Evolutionary conservation across 1,140 invertebrate species (phyloP).

Genomic region (Macrobrachium rosenbergii): DNA sequence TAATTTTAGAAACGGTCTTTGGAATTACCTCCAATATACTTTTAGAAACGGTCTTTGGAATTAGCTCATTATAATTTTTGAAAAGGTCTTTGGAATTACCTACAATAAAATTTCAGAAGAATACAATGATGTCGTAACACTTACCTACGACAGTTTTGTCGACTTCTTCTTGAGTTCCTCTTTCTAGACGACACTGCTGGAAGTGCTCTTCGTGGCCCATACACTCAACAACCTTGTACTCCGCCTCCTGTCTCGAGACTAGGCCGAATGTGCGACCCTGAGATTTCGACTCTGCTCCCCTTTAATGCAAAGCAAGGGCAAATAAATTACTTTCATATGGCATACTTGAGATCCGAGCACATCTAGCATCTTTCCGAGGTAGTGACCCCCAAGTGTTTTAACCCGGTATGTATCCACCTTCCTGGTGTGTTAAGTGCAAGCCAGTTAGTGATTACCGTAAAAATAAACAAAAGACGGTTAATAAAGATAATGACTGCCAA

Average conservation of each 20-base stretch:
- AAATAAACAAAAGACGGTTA: no score
- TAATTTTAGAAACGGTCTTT: no score
- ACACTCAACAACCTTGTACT: slow-evolving; percentile 25
- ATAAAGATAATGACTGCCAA: no score
- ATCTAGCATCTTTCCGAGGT: no score
- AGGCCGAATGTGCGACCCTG: slow-evolving; percentile 39
- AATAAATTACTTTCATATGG: not conserved
- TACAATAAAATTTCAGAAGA: not conserved
- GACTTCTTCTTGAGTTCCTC: slow-evolving; percentile 31
- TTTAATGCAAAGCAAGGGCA: not conserved
- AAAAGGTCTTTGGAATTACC: not conserved
- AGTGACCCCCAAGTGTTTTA: no score
- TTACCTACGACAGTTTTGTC: slow-evolving; percentile 43
- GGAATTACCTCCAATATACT: no score
- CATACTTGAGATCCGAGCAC: not conserved
- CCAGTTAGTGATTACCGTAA: no score
- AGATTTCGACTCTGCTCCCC: slow-evolving; percentile 31
- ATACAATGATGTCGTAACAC: not conserved
- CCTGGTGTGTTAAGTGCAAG: no score
- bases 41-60: no score
- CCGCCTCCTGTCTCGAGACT: not conserved
- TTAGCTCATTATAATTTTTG: not conserved
- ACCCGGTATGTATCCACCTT: no score
- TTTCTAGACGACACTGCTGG: slow-evolving; percentile 10
- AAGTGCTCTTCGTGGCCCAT: slow-evolving; percentile 25